phyloP scores from a whole-genome alignment of 2,888 invertebrate genomes.

The Spilarctia lutea region DNA sequence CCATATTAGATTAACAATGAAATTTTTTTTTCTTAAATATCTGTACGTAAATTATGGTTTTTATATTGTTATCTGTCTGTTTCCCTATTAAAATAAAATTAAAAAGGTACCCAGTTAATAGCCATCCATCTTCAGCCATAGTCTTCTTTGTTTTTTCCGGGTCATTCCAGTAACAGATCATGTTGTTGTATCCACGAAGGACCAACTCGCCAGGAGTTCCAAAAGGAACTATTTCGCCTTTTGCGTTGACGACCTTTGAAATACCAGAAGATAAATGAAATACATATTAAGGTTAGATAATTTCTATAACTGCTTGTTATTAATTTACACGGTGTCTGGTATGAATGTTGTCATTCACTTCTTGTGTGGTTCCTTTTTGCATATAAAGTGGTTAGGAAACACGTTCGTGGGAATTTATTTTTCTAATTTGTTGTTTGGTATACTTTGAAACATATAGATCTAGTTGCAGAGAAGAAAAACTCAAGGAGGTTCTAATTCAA shows the following conservation, averaged over 20 bases:
- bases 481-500: not conserved
- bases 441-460: too few relatives aligned
- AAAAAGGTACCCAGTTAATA: slow-evolving; percentile 90
- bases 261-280: not conserved
- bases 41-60: too few relatives aligned
- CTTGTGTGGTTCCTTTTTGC: too few relatives aligned
- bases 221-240: slow-evolving; percentile 89
- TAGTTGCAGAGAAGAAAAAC: too few relatives aligned
- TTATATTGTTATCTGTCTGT: too few relatives aligned
- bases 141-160: slow-evolving; percentile 90
- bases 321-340: not conserved
- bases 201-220: slow-evolving; percentile 92
- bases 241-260: slow-evolving; percentile 88
- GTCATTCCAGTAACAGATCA: slow-evolving; percentile 94
- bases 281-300: not conserved
- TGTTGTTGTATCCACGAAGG: slow-evolving; percentile 90
- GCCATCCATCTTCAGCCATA: slow-evolving; percentile 90
- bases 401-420: too few relatives aligned
- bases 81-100: not conserved
- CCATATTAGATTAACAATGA: not conserved
- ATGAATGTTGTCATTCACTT: too few relatives aligned
- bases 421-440: too few relatives aligned
- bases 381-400: too few relatives aligned
- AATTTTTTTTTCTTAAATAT: too few relatives aligned
- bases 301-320: not conserved